Conservation (phyloP, 2,113 vertebrate species). For the Geococcyx californianus region DNA sequence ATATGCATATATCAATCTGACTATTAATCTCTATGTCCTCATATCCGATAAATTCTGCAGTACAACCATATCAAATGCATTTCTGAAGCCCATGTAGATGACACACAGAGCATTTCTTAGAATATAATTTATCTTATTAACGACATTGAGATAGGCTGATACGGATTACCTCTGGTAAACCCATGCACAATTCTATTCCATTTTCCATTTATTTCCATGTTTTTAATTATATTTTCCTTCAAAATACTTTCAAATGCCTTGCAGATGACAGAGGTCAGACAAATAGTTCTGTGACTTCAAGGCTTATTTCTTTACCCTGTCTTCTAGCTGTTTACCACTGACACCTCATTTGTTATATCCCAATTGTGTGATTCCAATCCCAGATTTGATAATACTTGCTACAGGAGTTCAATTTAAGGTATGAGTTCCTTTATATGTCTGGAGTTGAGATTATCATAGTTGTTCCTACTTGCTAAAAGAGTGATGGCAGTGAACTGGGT, state of each 20-base stretch:
- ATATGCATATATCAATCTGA: neutral
- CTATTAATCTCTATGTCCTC: neutral
- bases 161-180: neutral
- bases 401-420: neutral
- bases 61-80: neutral
- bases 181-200: neutral
- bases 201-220: neutral
- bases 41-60: constrained; percentile 35
- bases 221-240: constrained; percentile 34
- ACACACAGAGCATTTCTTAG: constrained; percentile 6
- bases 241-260: neutral
- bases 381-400: neutral
- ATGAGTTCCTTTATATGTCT: neutral
- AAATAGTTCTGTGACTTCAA: neutral
- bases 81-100: neutral
- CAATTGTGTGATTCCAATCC: neutral
- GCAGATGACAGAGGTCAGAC: neutral
- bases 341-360: neutral
- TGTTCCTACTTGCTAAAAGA: neutral
- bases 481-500: neutral
- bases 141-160: neutral
- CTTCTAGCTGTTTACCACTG: neutral
- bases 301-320: neutral
- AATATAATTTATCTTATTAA: neutral
- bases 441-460: neutral